Evolutionary conservation across 1,140 invertebrate genomes (phyloP).

Genomic region (Papilio polyxenes): DNA sequence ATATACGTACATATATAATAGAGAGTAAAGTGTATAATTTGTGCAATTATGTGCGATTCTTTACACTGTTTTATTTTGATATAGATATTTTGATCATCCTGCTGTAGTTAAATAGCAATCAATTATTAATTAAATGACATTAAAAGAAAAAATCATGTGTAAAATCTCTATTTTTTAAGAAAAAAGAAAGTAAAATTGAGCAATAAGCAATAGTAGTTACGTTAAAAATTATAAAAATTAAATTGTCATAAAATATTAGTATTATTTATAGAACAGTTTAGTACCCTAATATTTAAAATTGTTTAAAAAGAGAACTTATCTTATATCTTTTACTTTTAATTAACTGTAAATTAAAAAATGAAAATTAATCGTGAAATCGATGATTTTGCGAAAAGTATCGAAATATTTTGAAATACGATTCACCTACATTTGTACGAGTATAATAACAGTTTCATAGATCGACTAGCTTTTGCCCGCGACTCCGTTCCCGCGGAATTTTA

Average conservation of each 20-base stretch:
- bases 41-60: not conserved
- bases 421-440: not conserved
- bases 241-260: too few species aligned
- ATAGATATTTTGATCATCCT: not conserved
- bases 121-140: too few species aligned
- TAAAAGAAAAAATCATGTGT: too few species aligned
- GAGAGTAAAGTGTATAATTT: not conserved
- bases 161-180: too few species aligned
- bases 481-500: too few species aligned
- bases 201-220: too few species aligned
- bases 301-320: not conserved
- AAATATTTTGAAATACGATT: not conserved
- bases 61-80: not conserved
- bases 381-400: not conserved
- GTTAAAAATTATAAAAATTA: too few species aligned
- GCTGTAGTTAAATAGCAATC: not conserved
- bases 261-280: too few species aligned
- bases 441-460: not conserved
- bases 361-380: not conserved
- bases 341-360: not conserved
- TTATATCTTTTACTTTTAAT: not conserved
- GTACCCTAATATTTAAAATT: too few species aligned
- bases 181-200: too few species aligned
- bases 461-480: too few species aligned
- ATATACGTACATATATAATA: not conserved